These are phyloP conservation scores for Brachypalpus laphriformis DNA, from an alignment of 2,888 invertebrate genomes.

Conservation along the genomic window DNA sequence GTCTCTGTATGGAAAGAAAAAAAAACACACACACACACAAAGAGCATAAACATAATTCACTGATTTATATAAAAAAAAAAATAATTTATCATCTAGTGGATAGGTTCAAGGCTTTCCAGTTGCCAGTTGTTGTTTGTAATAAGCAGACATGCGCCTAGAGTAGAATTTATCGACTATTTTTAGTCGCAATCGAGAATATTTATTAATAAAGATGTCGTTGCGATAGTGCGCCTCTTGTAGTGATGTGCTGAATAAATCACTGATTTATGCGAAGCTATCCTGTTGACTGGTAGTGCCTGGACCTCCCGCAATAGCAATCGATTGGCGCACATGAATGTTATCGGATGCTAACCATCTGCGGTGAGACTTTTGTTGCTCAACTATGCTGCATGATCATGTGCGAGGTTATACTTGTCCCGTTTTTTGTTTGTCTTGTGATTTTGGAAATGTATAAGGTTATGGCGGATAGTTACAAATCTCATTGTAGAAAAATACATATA, in stretches of 20 bases:
- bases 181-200: constrained; percentile 51
- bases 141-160: constrained; percentile 8
- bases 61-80: constrained; percentile 36
- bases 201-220: constrained; percentile 68
- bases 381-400: too few relatives aligned
- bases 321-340: background rate
- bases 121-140: too few relatives aligned
- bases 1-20: constrained; percentile 24
- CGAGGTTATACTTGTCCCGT: too few relatives aligned
- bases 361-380: background rate
- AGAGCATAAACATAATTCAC: constrained; percentile 35
- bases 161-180: constrained; percentile 57
- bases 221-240: constrained; percentile 30
- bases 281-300: background rate
- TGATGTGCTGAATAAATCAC: constrained; percentile 56
- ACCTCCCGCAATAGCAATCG: constrained; percentile 13
- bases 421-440: too few relatives aligned
- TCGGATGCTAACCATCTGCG: background rate
- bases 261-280: constrained; percentile 16
- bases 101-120: constrained; percentile 66
- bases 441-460: too few relatives aligned
- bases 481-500: too few relatives aligned
- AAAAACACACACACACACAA: too few relatives aligned
- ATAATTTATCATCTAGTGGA: constrained; percentile 3
- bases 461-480: too few relatives aligned